Conservation (phyloP, 2,113 vertebrate genomes). For the Xiphophorus couchianus region DNA sequence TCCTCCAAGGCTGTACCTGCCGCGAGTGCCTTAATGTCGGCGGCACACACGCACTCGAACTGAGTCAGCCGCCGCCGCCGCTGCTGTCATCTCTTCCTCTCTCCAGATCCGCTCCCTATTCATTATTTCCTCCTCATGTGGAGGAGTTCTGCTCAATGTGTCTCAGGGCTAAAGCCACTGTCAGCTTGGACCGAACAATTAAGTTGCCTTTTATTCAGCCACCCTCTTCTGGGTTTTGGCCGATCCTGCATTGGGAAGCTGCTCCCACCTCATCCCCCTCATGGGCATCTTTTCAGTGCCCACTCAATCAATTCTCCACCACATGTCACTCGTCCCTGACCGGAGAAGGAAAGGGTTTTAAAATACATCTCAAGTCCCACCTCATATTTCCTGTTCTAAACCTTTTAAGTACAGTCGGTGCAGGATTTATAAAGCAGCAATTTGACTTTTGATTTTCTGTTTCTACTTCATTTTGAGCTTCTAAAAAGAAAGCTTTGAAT, state of each 20-base stretch:
- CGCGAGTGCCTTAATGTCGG: conserved; percentile 42
- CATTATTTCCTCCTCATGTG: conserved; percentile 45
- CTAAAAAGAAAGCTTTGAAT: too few relatives aligned
- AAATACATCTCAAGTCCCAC: background rate
- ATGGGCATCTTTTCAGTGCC: conserved; percentile 24
- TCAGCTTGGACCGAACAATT: conserved; percentile 41
- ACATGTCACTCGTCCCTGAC: conserved; percentile 23
- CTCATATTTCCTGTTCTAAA: too few relatives aligned
- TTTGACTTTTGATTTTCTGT: too few relatives aligned
- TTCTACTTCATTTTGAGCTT: too few relatives aligned
- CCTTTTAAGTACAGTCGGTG: too few relatives aligned
- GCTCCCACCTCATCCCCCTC: conserved; percentile 2
- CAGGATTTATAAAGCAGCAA: too few relatives aligned
- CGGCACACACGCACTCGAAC: conserved; percentile 28
- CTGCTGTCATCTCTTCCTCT: conserved; percentile 28
- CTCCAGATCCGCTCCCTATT: conserved; percentile 32
- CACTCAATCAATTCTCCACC: conserved; percentile 38
- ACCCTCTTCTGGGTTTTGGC: conserved; percentile 25
- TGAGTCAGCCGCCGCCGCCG: conserved; percentile 32
- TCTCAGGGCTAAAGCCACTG: conserved; percentile 34
- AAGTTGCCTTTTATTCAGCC: conserved; percentile 21
- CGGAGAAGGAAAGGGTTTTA: background rate
- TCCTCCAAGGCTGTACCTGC: conserved; percentile 58
- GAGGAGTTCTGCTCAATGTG: conserved; percentile 23
- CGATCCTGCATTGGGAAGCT: conserved; percentile 28